These are phyloP conservation scores for Aspidoscelis tigris DNA, from an alignment of 2,113 vertebrate genomes.

Conservation along the genomic window DNA sequence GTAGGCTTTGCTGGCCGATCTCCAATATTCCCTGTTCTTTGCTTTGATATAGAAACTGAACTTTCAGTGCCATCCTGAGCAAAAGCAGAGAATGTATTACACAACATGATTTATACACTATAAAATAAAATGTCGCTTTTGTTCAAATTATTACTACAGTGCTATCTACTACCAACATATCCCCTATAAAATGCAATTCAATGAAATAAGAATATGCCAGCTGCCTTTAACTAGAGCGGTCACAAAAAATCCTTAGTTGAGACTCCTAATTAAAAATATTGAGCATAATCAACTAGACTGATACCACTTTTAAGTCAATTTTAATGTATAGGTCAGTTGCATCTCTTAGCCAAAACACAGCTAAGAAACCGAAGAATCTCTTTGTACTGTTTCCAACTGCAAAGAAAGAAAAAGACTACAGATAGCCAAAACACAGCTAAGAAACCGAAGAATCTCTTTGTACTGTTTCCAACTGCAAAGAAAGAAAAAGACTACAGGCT, in stretches of 20 bases:
- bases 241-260: background rate
- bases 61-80: slow-evolving; percentile 88
- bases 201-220: no score
- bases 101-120: background rate
- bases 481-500: no score
- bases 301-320: background rate
- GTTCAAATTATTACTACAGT: background rate
- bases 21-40: slow-evolving; percentile 87
- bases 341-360: background rate
- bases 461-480: background rate
- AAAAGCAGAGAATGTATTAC: slow-evolving; percentile 3
- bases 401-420: no score
- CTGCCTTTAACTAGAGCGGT: background rate
- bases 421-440: no score
- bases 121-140: background rate
- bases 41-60: slow-evolving; percentile 91
- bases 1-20: slow-evolving; percentile 95
- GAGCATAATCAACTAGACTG: background rate
- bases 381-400: background rate
- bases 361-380: no score
- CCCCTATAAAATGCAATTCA: no score
- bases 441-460: no score
- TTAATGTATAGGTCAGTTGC: background rate
- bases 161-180: background rate
- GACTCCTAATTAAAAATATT: background rate